Evolutionary conservation across 2,888 invertebrate species (phyloP).

Genomic region (Caradrina clavipalpis): DNA sequence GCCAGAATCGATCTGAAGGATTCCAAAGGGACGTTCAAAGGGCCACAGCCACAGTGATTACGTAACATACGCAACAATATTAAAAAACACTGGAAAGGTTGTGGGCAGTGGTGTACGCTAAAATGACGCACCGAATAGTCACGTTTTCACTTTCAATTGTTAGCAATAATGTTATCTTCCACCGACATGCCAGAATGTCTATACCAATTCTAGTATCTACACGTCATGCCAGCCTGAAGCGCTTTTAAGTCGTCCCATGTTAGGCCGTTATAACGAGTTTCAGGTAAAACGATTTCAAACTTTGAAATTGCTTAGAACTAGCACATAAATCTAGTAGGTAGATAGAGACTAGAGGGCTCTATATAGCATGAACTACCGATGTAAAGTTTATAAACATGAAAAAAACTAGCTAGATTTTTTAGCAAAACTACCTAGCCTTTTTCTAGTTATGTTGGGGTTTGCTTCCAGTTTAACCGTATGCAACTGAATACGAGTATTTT

Average conservation of each 20-base stretch:
- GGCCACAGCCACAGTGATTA: too few species aligned
- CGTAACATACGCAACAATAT: too few species aligned
- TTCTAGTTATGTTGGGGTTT: too few species aligned
- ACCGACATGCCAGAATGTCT: not conserved
- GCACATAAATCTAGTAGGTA: not conserved
- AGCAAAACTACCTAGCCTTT: too few species aligned
- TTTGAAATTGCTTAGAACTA: slow-evolving; percentile 28
- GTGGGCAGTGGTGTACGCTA: not conserved
- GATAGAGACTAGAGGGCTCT: not conserved
- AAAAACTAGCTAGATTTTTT: not conserved
- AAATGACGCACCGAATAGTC: not conserved
- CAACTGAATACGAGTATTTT: too few species aligned
- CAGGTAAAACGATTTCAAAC: slow-evolving; percentile 22
- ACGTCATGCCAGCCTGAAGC: slow-evolving; percentile 3
- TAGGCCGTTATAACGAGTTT: slow-evolving; percentile 11
- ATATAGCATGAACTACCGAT: not conserved
- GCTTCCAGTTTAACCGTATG: too few species aligned
- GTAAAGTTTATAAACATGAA: not conserved
- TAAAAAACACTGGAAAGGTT: too few species aligned
- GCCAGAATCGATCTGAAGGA: too few species aligned
- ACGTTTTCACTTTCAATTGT: not conserved
- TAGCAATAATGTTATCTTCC: not conserved
- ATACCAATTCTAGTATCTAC: not conserved
- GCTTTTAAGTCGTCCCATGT: slow-evolving; percentile 10
- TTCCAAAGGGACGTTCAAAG: too few species aligned